Percentiles rank a stretch among this genome's conserved stretches.
Conservation (phyloP, 2,113 vertebrate genomes). For the Tricholaema leucomelas region DNA sequence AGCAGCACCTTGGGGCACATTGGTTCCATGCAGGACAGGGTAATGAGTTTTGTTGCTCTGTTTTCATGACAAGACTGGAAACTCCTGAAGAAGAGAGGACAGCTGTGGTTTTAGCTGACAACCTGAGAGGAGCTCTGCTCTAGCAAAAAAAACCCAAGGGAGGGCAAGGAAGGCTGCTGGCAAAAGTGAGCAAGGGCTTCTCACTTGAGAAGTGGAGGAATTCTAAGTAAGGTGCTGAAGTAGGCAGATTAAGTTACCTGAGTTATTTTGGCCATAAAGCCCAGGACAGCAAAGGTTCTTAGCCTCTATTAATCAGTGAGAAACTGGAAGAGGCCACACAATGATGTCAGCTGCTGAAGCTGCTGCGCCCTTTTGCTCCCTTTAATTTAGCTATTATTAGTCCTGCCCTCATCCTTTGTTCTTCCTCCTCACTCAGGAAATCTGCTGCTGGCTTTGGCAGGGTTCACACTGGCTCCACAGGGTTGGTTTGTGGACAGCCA, state of each 20-base stretch:
- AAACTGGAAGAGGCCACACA: not conserved
- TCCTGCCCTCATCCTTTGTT: slow-evolving; percentile 28
- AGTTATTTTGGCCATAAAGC: slow-evolving; percentile 3
- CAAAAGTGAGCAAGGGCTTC: not conserved
- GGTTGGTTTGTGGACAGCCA: slow-evolving; percentile 29
- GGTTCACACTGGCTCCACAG: not conserved
- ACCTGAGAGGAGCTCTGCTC: not conserved
- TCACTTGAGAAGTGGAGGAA: not conserved
- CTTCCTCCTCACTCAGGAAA: not conserved
- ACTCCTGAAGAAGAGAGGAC: not conserved
- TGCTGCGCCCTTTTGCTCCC: slow-evolving; percentile 33
- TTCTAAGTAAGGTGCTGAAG: not conserved
- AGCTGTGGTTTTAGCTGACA: not conserved
- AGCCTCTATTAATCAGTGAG: slow-evolving; percentile 7
- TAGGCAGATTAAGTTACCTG: not conserved
- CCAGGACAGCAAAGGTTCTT: not conserved
- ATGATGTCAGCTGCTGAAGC: slow-evolving; percentile 2
- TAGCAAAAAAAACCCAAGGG: not conserved
- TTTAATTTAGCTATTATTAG: slow-evolving; percentile 46
- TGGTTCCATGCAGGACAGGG: not conserved
- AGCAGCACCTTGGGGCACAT: not conserved
- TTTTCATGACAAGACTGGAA: not conserved
- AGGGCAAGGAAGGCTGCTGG: not conserved
- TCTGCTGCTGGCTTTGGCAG: slow-evolving; percentile 52
- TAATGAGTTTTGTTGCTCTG: not conserved